phyloP scores from a whole-genome alignment of 2,888 invertebrate species.

The Lumbricus terrestris region DNA sequence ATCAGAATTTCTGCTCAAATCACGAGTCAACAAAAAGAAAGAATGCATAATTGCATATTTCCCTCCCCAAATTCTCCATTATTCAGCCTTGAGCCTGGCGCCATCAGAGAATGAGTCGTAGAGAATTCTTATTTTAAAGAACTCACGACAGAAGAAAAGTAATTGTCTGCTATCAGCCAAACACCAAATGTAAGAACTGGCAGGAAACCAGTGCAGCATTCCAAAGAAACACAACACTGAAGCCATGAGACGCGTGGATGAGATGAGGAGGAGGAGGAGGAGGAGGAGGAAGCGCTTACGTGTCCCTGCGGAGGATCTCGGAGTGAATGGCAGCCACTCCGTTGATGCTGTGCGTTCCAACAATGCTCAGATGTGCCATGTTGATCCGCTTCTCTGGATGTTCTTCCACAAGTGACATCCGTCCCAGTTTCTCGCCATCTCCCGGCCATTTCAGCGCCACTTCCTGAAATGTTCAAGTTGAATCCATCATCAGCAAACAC shows the following conservation, averaged over 20 bases:
- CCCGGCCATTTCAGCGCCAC: constrained; percentile 79
- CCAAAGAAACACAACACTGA: too few species aligned
- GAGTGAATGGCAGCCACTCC: constrained; percentile 97
- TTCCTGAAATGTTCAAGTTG: background rate
- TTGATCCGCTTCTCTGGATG: constrained; percentile 93
- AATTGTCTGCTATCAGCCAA: too few species aligned
- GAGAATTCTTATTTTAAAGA: background rate
- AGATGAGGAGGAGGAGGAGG: background rate
- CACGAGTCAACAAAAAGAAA: too few species aligned
- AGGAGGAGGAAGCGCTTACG: constrained; percentile 73
- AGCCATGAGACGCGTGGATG: background rate
- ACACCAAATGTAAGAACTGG: too few species aligned
- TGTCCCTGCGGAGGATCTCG: constrained; percentile 83
- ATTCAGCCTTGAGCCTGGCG: too few species aligned
- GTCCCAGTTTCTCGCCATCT: constrained; percentile 66
- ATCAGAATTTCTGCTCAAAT: too few species aligned
- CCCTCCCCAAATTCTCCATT: too few species aligned
- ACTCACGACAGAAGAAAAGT: too few species aligned
- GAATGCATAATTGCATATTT: too few species aligned
- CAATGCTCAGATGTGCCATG: constrained; percentile 94
- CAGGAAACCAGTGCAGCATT: too few species aligned
- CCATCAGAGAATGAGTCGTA: too few species aligned
- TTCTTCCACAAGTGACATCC: constrained; percentile 93
- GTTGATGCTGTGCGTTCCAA: constrained; percentile 94
- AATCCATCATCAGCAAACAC: background rate